Evolutionary conservation across 2,797 vertebrate genomes (phyloP), one percentile per base, ranked within the genome.

Genomic region (Tokudaia muenninki): DNA sequence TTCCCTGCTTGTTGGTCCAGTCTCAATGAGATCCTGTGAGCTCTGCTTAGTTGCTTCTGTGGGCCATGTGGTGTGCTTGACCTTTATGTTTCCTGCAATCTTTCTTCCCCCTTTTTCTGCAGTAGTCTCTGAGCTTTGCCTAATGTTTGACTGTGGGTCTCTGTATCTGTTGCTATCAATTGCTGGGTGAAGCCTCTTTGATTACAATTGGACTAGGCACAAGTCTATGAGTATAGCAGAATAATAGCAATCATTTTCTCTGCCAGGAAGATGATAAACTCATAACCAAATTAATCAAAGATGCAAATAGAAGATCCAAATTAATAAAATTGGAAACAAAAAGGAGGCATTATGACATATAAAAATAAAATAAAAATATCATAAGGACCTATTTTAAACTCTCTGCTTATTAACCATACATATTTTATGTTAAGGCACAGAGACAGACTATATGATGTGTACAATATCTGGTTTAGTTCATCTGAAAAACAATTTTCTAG

Each of bases 401-500:
- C 24, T 83, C 59, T 47, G 26, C 26, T 47, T 65, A 63, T 65
- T 63, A 63, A 47, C 10, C 4, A 84, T 63, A 47, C 59, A 16
- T 63, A 52, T 96, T 83, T 70, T 50, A 96, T 57, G 12, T 70
- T 41, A 95, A 57, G n/a, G 31, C 8, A 65, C 82, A 94, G 90
- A 87, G 63, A 26, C 14, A 90, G 70, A 90, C 81, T 87, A 63
- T 63, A 93, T 90, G 17, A 6, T 52, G 21, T 9, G 10, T 63
- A 57, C 1, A 55, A 94, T 47, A 21, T 29, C 44, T 80, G 44
- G 77, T 77, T 72, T 63, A 95, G 50, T 90, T 37, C 70, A 94
- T 94, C 75, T 9, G 89, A 65, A 50, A 84, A 97, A 94, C 19
- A 84, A 12, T 72, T 59, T 94, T 96, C 82, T 29, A 90, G 59